Evolutionary conservation across 2,113 vertebrate species (phyloP), one percentile per base, ranked within the genome.

Genomic region (Hoplias malabaricus): DNA sequence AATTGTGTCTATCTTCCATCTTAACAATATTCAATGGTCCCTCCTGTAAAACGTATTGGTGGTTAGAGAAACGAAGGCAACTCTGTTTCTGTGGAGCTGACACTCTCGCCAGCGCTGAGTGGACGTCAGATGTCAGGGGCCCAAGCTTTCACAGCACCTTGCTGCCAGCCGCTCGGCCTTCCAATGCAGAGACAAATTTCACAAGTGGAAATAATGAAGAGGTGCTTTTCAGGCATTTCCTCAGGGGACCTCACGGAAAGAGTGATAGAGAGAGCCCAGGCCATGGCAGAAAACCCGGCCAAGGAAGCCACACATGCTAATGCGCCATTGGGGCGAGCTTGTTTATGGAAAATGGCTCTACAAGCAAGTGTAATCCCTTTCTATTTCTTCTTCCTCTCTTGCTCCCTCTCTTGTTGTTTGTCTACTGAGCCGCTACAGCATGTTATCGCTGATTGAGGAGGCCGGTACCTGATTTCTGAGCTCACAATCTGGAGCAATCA

Each of bases 171-270:
- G 84, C 86, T 82, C 78, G 86, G 87, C 84, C 84, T 90, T 86
- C 87, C 82, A 83, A 78, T 72, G 69, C 83, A 89, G 85, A 77
- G 84, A 90, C 89, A 86, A 82, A 84, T 87, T 89, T 90, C 84
- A 86, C 84, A 87, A 90, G 85, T 89, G 86, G 83, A 84, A 88
- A 88, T 87, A 86, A 90, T 87, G 84, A 87, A 88, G 84, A 76
- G 46, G 81, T 84, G 84, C n/a, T 85, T 80, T 48, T 53, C 73
- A 66, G 82, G 79, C 86, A 87, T 89, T 80, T 79, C 86, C 80
- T 78, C 82, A 80, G 85, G 69, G 80, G 2, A 53, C 40, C 3
- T 14, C 46, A 36, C 16, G 57, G 54, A 36, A 43, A 4, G 21
- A 53, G 63, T 5, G 25, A 54, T 13, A 56, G 9, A 68, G 19